These are phyloP conservation scores for Apistogramma diplotaenia DNA, from an alignment of 2,113 vertebrate genomes.

Conservation along the genomic window DNA sequence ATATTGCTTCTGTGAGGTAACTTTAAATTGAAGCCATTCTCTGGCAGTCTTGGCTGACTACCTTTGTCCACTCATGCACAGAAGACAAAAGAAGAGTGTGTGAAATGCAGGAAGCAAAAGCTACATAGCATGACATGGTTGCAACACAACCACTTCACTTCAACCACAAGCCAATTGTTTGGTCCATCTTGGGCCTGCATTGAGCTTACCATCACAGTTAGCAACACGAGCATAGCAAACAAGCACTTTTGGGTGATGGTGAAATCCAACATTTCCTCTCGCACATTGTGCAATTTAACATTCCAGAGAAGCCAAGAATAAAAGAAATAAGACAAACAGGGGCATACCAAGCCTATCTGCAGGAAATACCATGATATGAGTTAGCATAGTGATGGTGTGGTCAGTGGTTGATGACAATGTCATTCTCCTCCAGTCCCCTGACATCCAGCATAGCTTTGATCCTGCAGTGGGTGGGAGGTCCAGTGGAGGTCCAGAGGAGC, in stretches of 20 bases:
- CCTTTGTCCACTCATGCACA: slow-evolving; percentile 16
- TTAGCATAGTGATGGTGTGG: slow-evolving; percentile 28
- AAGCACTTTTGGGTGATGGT: slow-evolving; percentile 37
- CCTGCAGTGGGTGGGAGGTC: slow-evolving; percentile 24
- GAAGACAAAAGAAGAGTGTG: slow-evolving; percentile 40
- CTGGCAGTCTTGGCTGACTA: slow-evolving; percentile 15
- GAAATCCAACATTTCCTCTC: slow-evolving; percentile 41
- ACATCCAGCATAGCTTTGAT: slow-evolving; percentile 55
- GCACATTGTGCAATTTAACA: slow-evolving; percentile 47
- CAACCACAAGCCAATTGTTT: slow-evolving; percentile 42
- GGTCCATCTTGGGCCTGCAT: slow-evolving; percentile 11
- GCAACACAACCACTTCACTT: slow-evolving; percentile 31
- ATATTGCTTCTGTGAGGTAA: slow-evolving; percentile 52
- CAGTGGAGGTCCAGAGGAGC: slow-evolving; percentile 21
- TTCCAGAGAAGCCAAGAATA: slow-evolving; percentile 34
- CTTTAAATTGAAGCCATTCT: slow-evolving; percentile 45
- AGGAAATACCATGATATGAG: slow-evolving; percentile 65
- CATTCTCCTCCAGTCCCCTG: slow-evolving; percentile 27
- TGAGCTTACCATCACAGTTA: slow-evolving; percentile 24
- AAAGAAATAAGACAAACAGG: slow-evolving; percentile 39
- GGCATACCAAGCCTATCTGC: slow-evolving; percentile 64
- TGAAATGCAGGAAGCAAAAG: slow-evolving; percentile 28
- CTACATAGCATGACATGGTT: slow-evolving; percentile 5
- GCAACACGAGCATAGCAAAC: slow-evolving; percentile 42
- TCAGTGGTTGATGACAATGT: slow-evolving; percentile 40